A percentile compares a stretch with the other conserved stretches of the same genome.
These are phyloP conservation scores for Rafetus swinhoei DNA, from an alignment of 2,113 vertebrate genomes.

Conservation along the genomic window DNA sequence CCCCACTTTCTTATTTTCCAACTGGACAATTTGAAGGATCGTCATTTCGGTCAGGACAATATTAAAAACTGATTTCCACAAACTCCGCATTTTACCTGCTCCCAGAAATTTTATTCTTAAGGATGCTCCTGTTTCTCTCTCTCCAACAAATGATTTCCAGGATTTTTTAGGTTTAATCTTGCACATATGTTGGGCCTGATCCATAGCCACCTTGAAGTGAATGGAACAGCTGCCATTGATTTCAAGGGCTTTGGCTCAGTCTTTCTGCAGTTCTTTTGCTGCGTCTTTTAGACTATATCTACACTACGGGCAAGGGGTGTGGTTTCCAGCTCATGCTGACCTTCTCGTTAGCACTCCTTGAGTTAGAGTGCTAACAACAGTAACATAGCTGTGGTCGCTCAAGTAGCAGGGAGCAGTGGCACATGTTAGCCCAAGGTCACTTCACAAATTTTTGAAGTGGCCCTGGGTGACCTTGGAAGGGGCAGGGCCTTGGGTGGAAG, in stretches of 20 bases:
- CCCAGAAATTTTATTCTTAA: neutral
- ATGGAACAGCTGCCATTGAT: neutral
- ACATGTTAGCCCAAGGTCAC: neutral
- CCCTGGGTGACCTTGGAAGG: too few relatives aligned
- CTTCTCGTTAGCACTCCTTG: neutral
- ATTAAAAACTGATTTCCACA: neutral
- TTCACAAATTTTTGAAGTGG: too few relatives aligned
- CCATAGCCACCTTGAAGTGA: neutral
- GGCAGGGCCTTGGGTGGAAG: too few relatives aligned
- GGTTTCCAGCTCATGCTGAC: neutral
- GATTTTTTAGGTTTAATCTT: neutral
- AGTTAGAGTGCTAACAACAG: neutral
- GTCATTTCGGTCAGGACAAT: neutral
- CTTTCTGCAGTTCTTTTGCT: neutral
- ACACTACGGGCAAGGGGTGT: neutral
- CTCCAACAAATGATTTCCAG: neutral
- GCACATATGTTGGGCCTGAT: neutral
- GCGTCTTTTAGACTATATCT: neutral
- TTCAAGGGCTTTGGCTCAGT: neutral
- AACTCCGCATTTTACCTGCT: neutral
- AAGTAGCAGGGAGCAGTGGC: neutral
- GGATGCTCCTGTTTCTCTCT: neutral
- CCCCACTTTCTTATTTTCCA: too few relatives aligned
- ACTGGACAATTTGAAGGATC: neutral
- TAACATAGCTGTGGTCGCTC: neutral